Evolutionary conservation across 2,888 invertebrate genomes (phyloP), one percentile per base, ranked within the genome.

Genomic region (Ennomos fuscantarius): DNA sequence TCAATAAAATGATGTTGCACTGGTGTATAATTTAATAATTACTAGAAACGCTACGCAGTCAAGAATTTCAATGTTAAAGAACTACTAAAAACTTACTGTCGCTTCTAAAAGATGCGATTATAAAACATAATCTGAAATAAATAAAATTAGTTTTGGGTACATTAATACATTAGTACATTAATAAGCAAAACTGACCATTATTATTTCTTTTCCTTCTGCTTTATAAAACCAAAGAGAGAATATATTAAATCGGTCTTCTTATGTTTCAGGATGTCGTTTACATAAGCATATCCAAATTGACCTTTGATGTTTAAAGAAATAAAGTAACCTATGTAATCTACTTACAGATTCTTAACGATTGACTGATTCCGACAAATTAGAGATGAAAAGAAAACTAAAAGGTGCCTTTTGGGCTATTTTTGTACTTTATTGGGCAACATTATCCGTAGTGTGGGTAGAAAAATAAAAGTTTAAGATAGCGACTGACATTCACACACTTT

Each of bases 281-380:
- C 43, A 57, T 53, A 62, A 42, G 24, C 44, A 44, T 48, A 44
- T 44, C 43, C 50, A 53, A 44, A 59, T 55, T 47, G 62, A 58
- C 62, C 63, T 76, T 76, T 74, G 70, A 76, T 44, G 54, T 58
- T 74, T 74, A 74, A 74, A 72, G 70, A 63, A 72, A 51, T 51
- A 32, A 55, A 42, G 51, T 55, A 52, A 55, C 48, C 48, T 44
- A 53, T 65, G 42, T 72, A 72, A 75, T 74, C 73, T 72, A 61
- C 70, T 74, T 76, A 70, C 57, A 45, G 42, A 36, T 43, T 49
- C 52, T 59, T 59, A 52, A 47, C 69, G 60, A 68, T 69, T 65
- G 66, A 70, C 53, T 62, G 67, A 65, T 63, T 66, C 59, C 43
- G 41, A 52, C 64, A 61, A 56, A 56, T 56, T 60, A 56, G 10